Evolutionary conservation across 2,797 vertebrate genomes (phyloP).

Genomic region (Anisognathus igniventris): DNA sequence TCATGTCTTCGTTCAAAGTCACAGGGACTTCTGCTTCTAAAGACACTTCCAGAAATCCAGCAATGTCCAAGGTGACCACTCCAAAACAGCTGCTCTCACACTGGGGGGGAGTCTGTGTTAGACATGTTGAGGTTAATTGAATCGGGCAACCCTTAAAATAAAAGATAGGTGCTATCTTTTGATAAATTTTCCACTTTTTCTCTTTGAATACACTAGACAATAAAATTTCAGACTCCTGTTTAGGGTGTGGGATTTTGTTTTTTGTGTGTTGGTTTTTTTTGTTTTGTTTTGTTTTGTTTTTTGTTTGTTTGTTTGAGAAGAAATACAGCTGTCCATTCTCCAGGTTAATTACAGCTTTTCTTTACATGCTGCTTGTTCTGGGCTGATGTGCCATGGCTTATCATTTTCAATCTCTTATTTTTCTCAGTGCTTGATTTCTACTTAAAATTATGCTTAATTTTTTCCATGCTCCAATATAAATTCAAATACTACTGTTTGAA

Average conservation of each 20-base stretch:
- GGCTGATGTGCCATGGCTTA: not conserved
- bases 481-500: not conserved
- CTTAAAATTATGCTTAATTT: not conserved
- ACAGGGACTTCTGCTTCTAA: not conserved
- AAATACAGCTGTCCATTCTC: not conserved
- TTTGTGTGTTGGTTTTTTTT: too few species aligned
- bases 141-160: not conserved
- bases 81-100: conserved; percentile 25
- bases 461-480: not conserved
- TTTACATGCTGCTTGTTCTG: not conserved
- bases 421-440: not conserved
- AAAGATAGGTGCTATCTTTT: not conserved
- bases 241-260: not conserved
- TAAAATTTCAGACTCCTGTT: not conserved
- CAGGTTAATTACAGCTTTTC: not conserved
- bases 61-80: not conserved
- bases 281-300: not conserved
- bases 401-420: not conserved
- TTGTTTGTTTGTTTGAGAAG: not conserved
- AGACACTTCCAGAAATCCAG: not conserved
- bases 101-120: not conserved
- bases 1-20: not conserved
- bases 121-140: not conserved
- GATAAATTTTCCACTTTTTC: not conserved
- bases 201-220: not conserved